A percentile compares a stretch with the other conserved stretches of the same genome.
Conservation (phyloP, 2,888 invertebrate species). For the Limulus polyphemus region DNA sequence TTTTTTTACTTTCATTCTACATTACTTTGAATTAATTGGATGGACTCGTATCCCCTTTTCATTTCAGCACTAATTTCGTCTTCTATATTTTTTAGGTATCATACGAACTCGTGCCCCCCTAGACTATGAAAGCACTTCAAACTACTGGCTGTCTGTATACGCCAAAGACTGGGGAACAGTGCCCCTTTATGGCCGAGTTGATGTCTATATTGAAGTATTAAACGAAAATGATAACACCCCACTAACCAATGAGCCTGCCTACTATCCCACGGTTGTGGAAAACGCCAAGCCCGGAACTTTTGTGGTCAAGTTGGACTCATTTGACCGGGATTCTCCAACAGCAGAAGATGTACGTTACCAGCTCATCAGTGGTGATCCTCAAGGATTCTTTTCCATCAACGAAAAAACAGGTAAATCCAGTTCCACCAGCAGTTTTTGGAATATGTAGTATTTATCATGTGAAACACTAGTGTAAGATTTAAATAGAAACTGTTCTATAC, state of each 20-base stretch:
- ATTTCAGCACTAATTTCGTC: slow-evolving; percentile 30
- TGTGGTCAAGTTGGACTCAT: not conserved
- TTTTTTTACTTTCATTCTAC: too few relatives aligned
- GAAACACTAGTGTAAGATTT: too few relatives aligned
- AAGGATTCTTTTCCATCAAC: slow-evolving; percentile 79
- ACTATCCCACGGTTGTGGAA: slow-evolving; percentile 66
- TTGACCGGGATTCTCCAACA: slow-evolving; percentile 42
- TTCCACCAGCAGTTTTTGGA: too few relatives aligned
- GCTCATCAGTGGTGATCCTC: slow-evolving; percentile 76
- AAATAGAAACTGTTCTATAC: too few relatives aligned
- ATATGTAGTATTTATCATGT: too few relatives aligned
- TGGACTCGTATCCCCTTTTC: not conserved
- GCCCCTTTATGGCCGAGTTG: slow-evolving; percentile 66
- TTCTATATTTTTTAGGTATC: slow-evolving; percentile 47
- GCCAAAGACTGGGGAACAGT: slow-evolving; percentile 85
- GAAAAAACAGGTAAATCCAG: slow-evolving; percentile 54
- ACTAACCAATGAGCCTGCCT: slow-evolving; percentile 70
- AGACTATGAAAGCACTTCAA: slow-evolving; percentile 72
- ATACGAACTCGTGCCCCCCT: slow-evolving; percentile 70
- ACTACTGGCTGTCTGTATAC: slow-evolving; percentile 88
- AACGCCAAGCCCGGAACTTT: slow-evolving; percentile 51
- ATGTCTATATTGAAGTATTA: slow-evolving; percentile 68
- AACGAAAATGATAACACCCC: slow-evolving; percentile 94
- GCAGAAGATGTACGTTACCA: slow-evolving; percentile 59
- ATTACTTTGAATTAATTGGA: too few relatives aligned